Evolutionary conservation across 1,140 invertebrate species (phyloP), one percentile per base, ranked within the genome.

Genomic region (Scaptomyza hsui): DNA sequence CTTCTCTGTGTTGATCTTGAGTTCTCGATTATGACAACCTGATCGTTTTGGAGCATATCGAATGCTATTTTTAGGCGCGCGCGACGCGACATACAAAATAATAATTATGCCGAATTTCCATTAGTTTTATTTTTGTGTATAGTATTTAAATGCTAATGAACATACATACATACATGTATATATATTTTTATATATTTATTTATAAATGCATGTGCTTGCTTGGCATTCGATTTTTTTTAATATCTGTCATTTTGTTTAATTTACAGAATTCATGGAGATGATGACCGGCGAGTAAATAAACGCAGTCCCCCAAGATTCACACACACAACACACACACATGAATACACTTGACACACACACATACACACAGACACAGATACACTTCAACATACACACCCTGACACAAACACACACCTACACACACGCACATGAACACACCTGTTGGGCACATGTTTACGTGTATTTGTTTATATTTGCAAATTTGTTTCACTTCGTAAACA

Each of bases 191-290:
- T 70, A 62, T 73, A 71, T 79, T 79, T 79, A 71, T 74, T 74
- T 79, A 60, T 76, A 69, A 77, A 57, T 77, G 75, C 59, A 78
- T 75, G 64, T 70, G 57, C 57, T 76, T 76, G 13, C n/a, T 53
- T 42, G 55, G 53, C 48, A 57, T 65, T 76, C 67, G 55, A 68
- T 73, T n/a, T n/a, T 29, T 9, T 9, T 73, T 73, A 72, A 76
- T 73, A 63, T 67, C 76, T 80, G 61, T 76, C 49, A 52, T 67
- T 80, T 75, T 47, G n/a, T 32, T 59, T 16, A 60, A 64, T 75
- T 90, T 85, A 75, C 82, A 89, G 82, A 90, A 89, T 91, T 91
- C 72, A 90, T 90, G 89, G 89, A 89, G 76, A 90, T 89, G 89
- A 91, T 91, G 89, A 91, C 89, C 69, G 86, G 89, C 78, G 89